phyloP scores from a whole-genome alignment of 2,113 vertebrate species.

The Irena cyanogastra region DNA sequence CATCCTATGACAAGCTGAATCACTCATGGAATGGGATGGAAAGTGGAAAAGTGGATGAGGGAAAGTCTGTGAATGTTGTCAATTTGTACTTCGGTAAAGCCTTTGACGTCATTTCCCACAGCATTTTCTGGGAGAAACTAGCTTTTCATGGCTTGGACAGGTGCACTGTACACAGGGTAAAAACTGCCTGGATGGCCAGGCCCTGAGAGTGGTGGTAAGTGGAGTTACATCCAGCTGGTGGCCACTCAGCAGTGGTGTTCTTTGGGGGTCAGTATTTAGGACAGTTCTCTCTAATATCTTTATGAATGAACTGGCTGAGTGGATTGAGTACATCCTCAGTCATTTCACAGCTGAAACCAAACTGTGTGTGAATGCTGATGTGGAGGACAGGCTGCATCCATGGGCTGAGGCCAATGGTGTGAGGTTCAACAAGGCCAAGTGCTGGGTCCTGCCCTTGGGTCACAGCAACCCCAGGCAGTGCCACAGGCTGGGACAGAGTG shows the following conservation, averaged over 20 bases:
- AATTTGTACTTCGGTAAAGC: not conserved
- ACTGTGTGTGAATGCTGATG: not conserved
- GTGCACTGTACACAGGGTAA: not conserved
- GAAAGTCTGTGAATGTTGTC: not conserved
- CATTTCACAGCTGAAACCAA: not conserved
- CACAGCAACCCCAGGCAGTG: not conserved
- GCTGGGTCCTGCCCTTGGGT: not conserved
- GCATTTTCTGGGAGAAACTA: not conserved
- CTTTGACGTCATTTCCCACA: not conserved
- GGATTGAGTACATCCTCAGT: not conserved
- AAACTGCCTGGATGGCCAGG: not conserved
- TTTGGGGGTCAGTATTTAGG: not conserved
- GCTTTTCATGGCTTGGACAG: not conserved
- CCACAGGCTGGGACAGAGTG: not conserved
- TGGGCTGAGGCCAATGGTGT: accelerated
- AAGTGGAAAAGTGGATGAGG: not conserved
- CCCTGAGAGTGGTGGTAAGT: too few species aligned
- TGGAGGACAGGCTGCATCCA: not conserved
- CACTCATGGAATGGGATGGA: not conserved
- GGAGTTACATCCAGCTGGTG: too few species aligned
- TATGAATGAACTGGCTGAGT: not conserved
- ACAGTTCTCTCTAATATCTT: not conserved
- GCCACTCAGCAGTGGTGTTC: too few species aligned
- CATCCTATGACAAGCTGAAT: not conserved
- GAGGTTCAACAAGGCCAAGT: not conserved